These are phyloP conservation scores for Hyles vespertilio DNA, from an alignment of 1,140 invertebrate species.

Conservation along the genomic window DNA sequence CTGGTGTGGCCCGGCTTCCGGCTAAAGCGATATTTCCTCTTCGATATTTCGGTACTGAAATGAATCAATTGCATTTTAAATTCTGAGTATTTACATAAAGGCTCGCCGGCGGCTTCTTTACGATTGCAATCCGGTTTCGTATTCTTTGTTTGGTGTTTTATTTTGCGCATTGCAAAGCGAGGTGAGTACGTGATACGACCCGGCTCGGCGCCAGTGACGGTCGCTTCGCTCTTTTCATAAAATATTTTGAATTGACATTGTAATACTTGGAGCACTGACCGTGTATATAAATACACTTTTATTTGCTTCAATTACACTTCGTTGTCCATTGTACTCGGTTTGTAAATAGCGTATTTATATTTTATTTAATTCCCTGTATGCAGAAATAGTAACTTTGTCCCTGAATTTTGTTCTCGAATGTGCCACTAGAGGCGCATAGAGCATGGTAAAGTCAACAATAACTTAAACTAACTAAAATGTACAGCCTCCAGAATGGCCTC, in stretches of 20 bases:
- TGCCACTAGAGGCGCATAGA: constrained; percentile 22
- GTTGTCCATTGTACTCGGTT: too few species aligned
- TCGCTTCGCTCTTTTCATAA: constrained; percentile 35
- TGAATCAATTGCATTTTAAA: constrained; percentile 39
- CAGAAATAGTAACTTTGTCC: not conserved
- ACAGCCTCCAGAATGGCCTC: constrained; percentile 13
- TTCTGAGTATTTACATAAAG: constrained; percentile 32
- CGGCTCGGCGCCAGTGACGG: constrained; percentile 16
- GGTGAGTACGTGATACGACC: constrained; percentile 39
- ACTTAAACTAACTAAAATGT: constrained; percentile 27
- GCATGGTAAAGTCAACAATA: constrained; percentile 15
- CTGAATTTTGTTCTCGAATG: constrained; percentile 14
- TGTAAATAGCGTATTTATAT: too few species aligned
- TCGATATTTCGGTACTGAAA: constrained; percentile 19
- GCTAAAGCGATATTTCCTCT: not conserved
- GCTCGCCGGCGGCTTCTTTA: constrained; percentile 34
- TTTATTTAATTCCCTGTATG: too few species aligned
- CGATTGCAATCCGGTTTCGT: constrained; percentile 40
- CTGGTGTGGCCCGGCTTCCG: constrained; percentile 26
- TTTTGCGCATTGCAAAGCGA: constrained; percentile 45
- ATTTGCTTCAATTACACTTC: too few species aligned
- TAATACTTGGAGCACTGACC: too few species aligned
- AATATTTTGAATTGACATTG: constrained; percentile 36
- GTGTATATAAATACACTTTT: too few species aligned
- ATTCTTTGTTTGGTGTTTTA: constrained; percentile 52